These are phyloP conservation scores for Anguilla pacifica DNA, from an alignment of 2,797 vertebrate species.

Conservation along the genomic window DNA sequence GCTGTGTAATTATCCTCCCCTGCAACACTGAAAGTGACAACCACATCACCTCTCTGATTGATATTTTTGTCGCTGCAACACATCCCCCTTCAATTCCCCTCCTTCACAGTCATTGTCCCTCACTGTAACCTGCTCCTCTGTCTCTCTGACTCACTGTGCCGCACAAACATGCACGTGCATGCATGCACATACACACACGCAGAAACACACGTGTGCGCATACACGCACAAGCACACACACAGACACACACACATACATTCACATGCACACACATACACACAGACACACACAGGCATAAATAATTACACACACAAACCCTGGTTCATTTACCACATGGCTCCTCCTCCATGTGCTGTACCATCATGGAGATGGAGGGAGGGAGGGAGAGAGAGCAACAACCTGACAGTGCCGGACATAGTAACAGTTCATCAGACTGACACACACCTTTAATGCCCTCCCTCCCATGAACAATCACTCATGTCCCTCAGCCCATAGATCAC, in stretches of 20 bases:
- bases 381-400: not conserved
- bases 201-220: not conserved
- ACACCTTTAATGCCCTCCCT: not conserved
- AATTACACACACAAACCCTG: too few species aligned
- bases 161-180: not conserved
- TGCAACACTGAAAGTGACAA: not conserved
- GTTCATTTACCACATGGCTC: not conserved
- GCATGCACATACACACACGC: not conserved
- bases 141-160: not conserved
- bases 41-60: slow-evolving; percentile 4
- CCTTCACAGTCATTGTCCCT: not conserved
- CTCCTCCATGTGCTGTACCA: not conserved
- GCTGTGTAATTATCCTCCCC: slow-evolving; percentile 18
- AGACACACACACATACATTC: not conserved
- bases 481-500: not conserved
- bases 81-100: slow-evolving; percentile 15
- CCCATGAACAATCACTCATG: not conserved
- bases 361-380: not conserved
- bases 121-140: not conserved
- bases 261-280: not conserved
- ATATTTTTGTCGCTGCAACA: slow-evolving; percentile 13
- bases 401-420: not conserved
- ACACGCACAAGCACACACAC: not conserved
- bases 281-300: not conserved
- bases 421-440: not conserved